Conservation (phyloP, 2,797 vertebrate genomes). For the Liasis olivaceus region DNA sequence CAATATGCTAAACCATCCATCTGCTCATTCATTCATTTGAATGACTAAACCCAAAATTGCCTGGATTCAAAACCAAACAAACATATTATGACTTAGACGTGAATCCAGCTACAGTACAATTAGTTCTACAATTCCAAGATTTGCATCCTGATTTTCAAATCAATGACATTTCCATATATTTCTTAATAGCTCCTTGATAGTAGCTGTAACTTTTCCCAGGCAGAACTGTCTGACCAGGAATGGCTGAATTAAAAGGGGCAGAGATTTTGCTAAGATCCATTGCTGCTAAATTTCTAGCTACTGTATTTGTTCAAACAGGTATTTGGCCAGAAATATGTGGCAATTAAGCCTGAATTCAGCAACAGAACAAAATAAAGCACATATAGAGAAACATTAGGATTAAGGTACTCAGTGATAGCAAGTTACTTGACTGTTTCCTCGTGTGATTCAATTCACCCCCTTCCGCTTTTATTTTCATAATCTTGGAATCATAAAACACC, state of each 20-base stretch:
- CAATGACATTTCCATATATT: neutral
- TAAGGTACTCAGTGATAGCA: neutral
- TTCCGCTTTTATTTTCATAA: neutral
- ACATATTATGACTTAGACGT: neutral
- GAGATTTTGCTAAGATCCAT: neutral
- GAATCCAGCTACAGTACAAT: neutral
- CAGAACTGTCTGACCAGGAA: neutral
- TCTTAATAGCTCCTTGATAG: neutral
- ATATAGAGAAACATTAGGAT: neutral
- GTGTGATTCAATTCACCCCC: neutral
- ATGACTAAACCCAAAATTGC: neutral
- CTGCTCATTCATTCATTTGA: neutral
- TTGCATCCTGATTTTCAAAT: neutral
- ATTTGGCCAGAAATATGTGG: neutral
- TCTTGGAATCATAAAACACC: neutral
- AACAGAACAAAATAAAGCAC: neutral
- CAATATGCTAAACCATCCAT: neutral
- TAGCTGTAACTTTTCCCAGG: neutral
- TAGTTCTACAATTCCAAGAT: neutral
- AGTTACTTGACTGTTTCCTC: neutral
- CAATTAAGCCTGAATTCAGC: neutral
- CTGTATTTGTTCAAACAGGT: neutral
- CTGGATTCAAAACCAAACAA: neutral
- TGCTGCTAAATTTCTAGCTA: neutral
- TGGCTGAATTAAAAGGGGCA: neutral